phyloP scores from a whole-genome alignment of 2,888 invertebrate genomes.

The Brachyptera putata region DNA sequence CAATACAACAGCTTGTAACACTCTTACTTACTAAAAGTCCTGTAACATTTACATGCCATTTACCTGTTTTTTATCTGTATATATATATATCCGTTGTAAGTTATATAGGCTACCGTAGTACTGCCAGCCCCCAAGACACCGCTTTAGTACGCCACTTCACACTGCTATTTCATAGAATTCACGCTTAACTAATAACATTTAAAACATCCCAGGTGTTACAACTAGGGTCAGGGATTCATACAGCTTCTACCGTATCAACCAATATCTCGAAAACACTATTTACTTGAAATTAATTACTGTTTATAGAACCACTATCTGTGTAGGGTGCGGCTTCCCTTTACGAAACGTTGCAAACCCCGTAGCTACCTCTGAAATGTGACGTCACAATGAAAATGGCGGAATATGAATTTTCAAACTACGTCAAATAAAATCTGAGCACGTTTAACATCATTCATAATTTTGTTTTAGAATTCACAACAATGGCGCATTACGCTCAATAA shows the following conservation, averaged over 20 bases:
- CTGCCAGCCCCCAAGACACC: slow-evolving; percentile 7
- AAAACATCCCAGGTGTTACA: slow-evolving; percentile 30
- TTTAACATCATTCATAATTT: no score
- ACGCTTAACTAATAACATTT: slow-evolving; percentile 29
- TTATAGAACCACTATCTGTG: slow-evolving; percentile 29
- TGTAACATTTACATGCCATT: no score
- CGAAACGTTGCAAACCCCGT: slow-evolving; percentile 39
- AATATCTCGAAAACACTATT: slow-evolving; percentile 26
- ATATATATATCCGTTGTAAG: slow-evolving; percentile 5
- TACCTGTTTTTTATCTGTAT: slow-evolving; percentile 8
- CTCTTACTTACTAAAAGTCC: no score
- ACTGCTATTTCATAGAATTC: slow-evolving; percentile 3
- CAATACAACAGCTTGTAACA: no score
- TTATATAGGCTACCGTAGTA: background rate
- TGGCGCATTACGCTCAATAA: no score
- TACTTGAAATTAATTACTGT: slow-evolving; percentile 25
- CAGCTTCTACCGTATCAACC: slow-evolving; percentile 27
- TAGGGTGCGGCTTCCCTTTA: slow-evolving; percentile 40
- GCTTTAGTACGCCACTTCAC: slow-evolving; percentile 13
- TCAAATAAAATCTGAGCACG: no score
- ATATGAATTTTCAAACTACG: slow-evolving; percentile 6
- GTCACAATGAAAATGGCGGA: slow-evolving; percentile 12
- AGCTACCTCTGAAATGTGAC: slow-evolving; percentile 27
- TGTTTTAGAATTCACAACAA: no score
- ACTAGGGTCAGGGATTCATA: slow-evolving; percentile 34